Evolutionary conservation across 2,797 vertebrate species (phyloP).

Genomic region (Muraenolepis orangiensis): DNA sequence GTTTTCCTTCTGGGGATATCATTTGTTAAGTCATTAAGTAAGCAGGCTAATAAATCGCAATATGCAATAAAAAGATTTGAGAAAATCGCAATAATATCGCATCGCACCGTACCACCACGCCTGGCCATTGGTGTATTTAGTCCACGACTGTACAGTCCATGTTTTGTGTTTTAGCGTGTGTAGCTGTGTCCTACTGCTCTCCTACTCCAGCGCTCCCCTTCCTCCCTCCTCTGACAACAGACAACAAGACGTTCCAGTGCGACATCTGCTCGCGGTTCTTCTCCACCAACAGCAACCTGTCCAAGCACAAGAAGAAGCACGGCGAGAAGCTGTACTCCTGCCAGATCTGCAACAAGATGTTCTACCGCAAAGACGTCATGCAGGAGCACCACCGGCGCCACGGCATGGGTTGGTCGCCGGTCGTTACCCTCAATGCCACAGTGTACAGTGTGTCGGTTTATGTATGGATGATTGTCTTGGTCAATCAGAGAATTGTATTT

Average conservation of each 20-base stretch:
- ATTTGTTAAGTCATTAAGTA: too few relatives aligned
- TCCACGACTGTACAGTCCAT: too few relatives aligned
- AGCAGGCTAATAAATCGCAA: too few relatives aligned
- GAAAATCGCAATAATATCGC: too few relatives aligned
- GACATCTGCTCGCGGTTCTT: conserved; percentile 99
- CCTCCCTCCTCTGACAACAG: conserved; percentile 61
- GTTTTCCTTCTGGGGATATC: too few relatives aligned
- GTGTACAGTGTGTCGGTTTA: too few relatives aligned
- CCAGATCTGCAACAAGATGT: conserved; percentile 96
- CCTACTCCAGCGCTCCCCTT: too few relatives aligned
- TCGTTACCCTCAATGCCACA: neutral
- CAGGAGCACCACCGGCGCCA: conserved; percentile 95
- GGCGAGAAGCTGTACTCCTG: conserved; percentile 97
- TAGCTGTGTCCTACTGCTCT: fast-evolving
- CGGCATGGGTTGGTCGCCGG: conserved; percentile 78
- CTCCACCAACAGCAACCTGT: conserved; percentile 98
- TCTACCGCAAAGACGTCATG: conserved; percentile 98
- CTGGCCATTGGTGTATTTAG: neutral
- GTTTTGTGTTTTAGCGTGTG: too few relatives aligned
- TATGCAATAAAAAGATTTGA: too few relatives aligned
- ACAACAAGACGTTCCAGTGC: conserved; percentile 99
- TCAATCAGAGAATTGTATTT: neutral
- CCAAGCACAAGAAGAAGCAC: conserved; percentile 99
- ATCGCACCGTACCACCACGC: too few relatives aligned
- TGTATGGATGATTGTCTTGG: neutral